phyloP scores from a whole-genome alignment of 2,797 vertebrate genomes.

The Borostomias antarcticus region DNA sequence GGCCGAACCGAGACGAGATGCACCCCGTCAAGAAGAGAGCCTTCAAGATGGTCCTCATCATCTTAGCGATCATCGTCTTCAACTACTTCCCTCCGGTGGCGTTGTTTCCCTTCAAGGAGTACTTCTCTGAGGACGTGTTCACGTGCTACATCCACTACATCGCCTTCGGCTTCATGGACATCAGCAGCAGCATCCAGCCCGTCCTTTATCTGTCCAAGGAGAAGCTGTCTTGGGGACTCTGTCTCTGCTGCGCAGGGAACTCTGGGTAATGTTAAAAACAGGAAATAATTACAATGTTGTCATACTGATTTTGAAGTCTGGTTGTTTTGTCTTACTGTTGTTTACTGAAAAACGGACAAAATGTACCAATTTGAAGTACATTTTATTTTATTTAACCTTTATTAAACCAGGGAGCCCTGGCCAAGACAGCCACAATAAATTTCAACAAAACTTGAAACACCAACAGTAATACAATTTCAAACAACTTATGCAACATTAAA shows the following conservation, averaged over 20 bases:
- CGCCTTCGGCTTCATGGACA: constrained; percentile 77
- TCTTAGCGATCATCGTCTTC: constrained; percentile 77
- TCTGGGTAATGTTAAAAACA: too few species aligned
- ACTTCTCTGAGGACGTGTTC: constrained; percentile 68
- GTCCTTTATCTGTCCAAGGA: constrained; percentile 76
- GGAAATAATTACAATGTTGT: too few species aligned
- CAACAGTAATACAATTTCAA: too few species aligned
- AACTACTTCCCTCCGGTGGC: constrained; percentile 79
- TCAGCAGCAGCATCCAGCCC: constrained; percentile 81
- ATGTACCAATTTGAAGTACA: too few species aligned
- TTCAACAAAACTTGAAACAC: too few species aligned
- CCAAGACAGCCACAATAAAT: too few species aligned
- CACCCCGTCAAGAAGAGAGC: constrained; percentile 81
- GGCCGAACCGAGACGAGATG: constrained; percentile 70
- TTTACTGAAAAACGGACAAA: too few species aligned
- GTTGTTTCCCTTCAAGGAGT: constrained; percentile 74
- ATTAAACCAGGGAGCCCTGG: too few species aligned
- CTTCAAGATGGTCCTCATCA: constrained; percentile 78
- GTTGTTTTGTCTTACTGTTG: too few species aligned
- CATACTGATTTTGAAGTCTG: too few species aligned
- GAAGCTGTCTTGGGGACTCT: constrained; percentile 38
- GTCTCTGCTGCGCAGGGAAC: constrained; percentile 41
- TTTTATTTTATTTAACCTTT: too few species aligned
- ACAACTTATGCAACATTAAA: too few species aligned
- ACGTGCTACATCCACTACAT: constrained; percentile 73